Conservation (phyloP, 2,797 vertebrate species). For the Prionace glauca region DNA sequence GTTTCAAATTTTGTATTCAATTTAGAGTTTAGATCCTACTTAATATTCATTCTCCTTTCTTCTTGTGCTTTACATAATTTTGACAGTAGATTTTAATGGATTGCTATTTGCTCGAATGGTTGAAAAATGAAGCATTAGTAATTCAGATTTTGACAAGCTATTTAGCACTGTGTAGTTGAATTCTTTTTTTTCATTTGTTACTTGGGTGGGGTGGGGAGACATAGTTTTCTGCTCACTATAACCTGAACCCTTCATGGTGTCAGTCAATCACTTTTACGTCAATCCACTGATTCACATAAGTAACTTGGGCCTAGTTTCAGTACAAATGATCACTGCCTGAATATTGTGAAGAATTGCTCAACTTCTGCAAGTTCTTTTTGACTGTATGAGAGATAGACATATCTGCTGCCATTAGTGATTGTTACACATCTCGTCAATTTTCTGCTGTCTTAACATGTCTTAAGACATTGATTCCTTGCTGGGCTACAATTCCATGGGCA, state of each 20-base stretch:
- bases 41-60: neutral
- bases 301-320: neutral
- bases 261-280: constrained; percentile 34
- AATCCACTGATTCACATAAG: constrained; percentile 35
- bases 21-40: neutral
- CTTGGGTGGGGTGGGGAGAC: neutral
- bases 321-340: neutral
- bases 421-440: neutral
- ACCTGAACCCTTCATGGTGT: constrained; percentile 19
- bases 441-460: neutral
- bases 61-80: neutral
- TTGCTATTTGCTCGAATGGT: neutral
- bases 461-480: neutral
- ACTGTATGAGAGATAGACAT: no score
- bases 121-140: neutral
- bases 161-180: neutral
- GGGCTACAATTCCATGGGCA: neutral
- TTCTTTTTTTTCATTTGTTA: neutral
- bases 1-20: neutral
- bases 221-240: neutral
- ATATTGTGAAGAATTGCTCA: neutral
- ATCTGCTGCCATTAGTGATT: neutral
- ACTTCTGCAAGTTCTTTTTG: neutral
- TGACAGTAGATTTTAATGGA: neutral
- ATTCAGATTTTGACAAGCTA: neutral